Evolutionary conservation across 2,797 vertebrate genomes (phyloP), one percentile per base, ranked within the genome.

Genomic region (Mycteria americana): DNA sequence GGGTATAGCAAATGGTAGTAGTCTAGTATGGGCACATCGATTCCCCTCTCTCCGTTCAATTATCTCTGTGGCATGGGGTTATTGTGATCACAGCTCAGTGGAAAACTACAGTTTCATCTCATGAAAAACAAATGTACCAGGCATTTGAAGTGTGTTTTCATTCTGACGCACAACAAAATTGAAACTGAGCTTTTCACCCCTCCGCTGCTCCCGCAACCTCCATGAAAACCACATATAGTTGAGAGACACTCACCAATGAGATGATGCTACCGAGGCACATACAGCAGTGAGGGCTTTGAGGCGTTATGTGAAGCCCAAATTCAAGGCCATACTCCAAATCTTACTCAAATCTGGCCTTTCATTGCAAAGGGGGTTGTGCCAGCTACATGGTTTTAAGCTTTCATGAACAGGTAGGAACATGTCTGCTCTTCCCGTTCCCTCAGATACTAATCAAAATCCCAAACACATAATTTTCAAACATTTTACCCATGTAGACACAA

Each of bases 141-240:
- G 43, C 12, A 4, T 33, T 64, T 83, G 78, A 77, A 85, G 33
- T 59, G 18, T 43, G 30, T 89, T 86, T 94, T 67, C 45, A 25
- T 60, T 87, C 31, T 75, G 73, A 81, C 2, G 5, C 11, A 37
- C 15, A 28, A 45, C 39, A 83, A 81, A 82, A 89, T 14, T 11
- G 45, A 92, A n/a, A 60, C 51, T 35, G 37, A 57, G 35, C 17
- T 56, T 77, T 73, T 82, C 14, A 45, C 6, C 6, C 8, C 21
- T 48, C 2, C 18, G 7, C 28, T 46, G 46, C 45, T 89, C 43
- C 27, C 0, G 0, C 51, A 93, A 10, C 33, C 13, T 83, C n/a
- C 9, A 15, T 2, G 1, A 74, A 78, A 82, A 41, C 31, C 17
- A 27, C 2, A 2, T 0, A 0, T 2, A 31, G 25, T 8, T 75